These are phyloP conservation scores for Homarus gammarus DNA, from an alignment of 2,888 invertebrate genomes.

Conservation along the genomic window DNA sequence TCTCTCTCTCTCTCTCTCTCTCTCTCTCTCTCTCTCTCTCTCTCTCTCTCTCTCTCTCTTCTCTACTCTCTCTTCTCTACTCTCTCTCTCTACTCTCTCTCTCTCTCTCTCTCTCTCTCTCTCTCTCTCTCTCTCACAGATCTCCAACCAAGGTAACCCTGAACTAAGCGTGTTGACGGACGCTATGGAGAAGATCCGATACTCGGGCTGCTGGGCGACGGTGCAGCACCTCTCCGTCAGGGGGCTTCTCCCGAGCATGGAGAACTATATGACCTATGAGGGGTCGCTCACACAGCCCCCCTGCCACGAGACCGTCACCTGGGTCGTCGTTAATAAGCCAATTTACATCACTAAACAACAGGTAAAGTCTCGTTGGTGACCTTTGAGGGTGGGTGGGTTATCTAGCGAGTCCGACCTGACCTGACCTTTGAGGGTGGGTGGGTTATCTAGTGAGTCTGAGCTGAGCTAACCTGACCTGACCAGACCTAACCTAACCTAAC, in stretches of 20 bases:
- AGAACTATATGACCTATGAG: constrained; percentile 98
- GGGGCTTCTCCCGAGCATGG: constrained; percentile 93
- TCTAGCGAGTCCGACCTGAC: background rate
- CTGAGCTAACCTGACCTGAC: no score
- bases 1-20: no score
- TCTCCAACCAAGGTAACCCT: no score
- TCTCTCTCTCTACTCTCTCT: constrained; percentile 92
- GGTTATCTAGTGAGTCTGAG: no score
- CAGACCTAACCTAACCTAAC: no score
- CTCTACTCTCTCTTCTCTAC: constrained; percentile 81
- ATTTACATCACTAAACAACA: constrained; percentile 90
- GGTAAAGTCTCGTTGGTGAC: constrained; percentile 18
- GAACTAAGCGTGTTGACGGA: no score
- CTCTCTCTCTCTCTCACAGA: no score
- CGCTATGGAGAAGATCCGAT: no score
- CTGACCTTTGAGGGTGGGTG: background rate
- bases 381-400: background rate
- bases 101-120: no score
- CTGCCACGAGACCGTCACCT: constrained; percentile 98
- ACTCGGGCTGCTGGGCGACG: constrained; percentile 86
- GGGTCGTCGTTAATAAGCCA: constrained; percentile 98
- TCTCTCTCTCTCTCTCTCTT: background rate
- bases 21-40: constrained; percentile 2
- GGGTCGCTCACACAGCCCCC: constrained; percentile 98
- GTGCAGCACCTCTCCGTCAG: constrained; percentile 91